These are phyloP conservation scores for Scytalopus superciliaris DNA, from an alignment of 2,113 vertebrate species.

Conservation along the genomic window DNA sequence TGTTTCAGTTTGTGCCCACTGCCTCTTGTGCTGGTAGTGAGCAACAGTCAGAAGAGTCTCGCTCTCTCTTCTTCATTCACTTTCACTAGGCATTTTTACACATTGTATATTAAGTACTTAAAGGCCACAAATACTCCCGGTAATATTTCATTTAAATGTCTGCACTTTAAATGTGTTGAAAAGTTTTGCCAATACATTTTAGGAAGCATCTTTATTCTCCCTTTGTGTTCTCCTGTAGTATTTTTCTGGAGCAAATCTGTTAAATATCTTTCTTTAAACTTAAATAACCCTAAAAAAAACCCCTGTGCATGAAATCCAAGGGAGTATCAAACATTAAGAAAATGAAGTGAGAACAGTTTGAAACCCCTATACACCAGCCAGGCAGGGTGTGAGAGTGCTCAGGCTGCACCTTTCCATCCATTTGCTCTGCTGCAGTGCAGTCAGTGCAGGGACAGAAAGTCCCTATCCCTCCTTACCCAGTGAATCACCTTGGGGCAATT, in stretches of 20 bases:
- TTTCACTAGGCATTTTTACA: background rate
- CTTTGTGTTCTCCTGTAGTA: background rate
- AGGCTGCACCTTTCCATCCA: background rate
- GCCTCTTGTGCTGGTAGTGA: background rate
- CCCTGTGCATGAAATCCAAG: background rate
- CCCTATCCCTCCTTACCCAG: background rate
- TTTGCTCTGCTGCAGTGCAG: background rate
- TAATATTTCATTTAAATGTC: background rate
- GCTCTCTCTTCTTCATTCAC: background rate
- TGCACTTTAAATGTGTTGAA: background rate
- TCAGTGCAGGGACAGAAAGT: background rate
- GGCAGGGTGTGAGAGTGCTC: background rate
- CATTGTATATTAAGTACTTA: background rate
- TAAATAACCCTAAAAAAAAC: background rate
- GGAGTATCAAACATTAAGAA: background rate
- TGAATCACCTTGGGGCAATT: background rate
- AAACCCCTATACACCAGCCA: background rate
- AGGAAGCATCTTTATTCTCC: background rate
- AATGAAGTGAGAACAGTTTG: background rate
- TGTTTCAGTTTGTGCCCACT: background rate
- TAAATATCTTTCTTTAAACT: background rate
- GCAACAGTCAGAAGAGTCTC: background rate
- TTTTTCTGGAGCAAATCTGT: background rate
- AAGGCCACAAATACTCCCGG: background rate
- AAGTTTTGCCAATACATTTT: constrained; percentile 5